Conservation (phyloP, 2,888 invertebrate species). For the Thalpophila matura region DNA sequence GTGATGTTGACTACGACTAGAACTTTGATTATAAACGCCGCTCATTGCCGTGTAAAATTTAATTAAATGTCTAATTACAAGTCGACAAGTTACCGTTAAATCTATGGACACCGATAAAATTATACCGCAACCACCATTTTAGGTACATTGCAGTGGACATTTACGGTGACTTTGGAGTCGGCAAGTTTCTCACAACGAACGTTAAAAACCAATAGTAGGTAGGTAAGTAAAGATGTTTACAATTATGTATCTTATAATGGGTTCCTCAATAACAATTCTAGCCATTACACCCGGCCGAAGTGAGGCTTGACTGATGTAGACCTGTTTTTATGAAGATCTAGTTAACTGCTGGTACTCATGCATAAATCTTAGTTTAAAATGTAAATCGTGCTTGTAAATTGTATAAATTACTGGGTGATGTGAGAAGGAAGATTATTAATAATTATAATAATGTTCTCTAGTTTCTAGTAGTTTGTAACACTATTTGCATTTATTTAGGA, state of each 20-base stretch:
- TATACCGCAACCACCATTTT: slow-evolving; percentile 6
- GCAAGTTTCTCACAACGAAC: slow-evolving; percentile 13
- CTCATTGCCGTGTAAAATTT: neutral
- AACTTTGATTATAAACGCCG: too few relatives aligned
- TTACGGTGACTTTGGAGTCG: slow-evolving; percentile 9
- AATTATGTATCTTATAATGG: slow-evolving; percentile 43
- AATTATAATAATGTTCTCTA: too few relatives aligned
- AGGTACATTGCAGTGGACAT: slow-evolving; percentile 9
- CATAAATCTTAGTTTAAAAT: slow-evolving; percentile 41
- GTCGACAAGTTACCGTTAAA: slow-evolving; percentile 20
- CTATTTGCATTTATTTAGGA: neutral
- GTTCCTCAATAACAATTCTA: slow-evolving; percentile 49
- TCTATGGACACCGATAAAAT: slow-evolving; percentile 26
- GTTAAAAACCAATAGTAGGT: slow-evolving; percentile 11
- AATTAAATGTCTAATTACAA: neutral
- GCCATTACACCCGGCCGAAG: slow-evolving; percentile 42
- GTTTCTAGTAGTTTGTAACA: too few relatives aligned
- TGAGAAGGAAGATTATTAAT: slow-evolving; percentile 12
- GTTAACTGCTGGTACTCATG: slow-evolving; percentile 37
- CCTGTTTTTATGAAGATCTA: slow-evolving; percentile 42
- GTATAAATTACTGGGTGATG: slow-evolving; percentile 36
- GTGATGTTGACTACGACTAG: neutral
- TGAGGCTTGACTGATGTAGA: slow-evolving; percentile 49
- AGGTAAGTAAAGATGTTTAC: slow-evolving; percentile 38
- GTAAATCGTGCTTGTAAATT: slow-evolving; percentile 46